phyloP scores from a whole-genome alignment of 2,888 invertebrate species.

The Ochropacha duplaris region DNA sequence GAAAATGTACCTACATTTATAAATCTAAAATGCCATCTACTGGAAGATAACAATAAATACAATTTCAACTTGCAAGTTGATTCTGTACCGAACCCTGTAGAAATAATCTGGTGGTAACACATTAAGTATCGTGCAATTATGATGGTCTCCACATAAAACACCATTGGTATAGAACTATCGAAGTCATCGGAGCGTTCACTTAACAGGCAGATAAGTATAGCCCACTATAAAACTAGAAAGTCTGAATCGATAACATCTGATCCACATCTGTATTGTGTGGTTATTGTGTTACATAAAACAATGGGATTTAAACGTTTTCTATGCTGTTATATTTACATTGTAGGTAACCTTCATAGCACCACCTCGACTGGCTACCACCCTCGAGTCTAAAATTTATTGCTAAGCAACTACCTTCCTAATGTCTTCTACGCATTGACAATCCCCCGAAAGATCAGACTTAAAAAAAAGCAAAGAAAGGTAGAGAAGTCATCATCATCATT shows the following conservation, averaged over 20 bases:
- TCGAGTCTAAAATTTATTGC: too few species aligned
- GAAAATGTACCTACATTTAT: too few species aligned
- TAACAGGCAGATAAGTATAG: slow-evolving; percentile 27
- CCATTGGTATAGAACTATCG: slow-evolving; percentile 52
- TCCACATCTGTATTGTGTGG: slow-evolving; percentile 36
- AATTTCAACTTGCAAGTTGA: neutral
- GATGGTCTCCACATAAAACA: slow-evolving; percentile 28
- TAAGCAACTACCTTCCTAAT: too few species aligned
- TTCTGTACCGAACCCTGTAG: slow-evolving; percentile 4
- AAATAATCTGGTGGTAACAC: slow-evolving; percentile 4
- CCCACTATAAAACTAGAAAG: slow-evolving; percentile 44
- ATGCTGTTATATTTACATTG: neutral
- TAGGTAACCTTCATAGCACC: too few species aligned
- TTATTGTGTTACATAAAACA: slow-evolving; percentile 18
- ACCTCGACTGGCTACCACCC: too few species aligned
- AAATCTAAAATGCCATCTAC: neutral
- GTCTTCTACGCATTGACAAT: too few species aligned
- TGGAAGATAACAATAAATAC: neutral
- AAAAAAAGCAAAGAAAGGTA: too few species aligned
- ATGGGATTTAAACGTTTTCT: slow-evolving; percentile 7
- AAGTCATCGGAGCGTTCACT: slow-evolving; percentile 48
- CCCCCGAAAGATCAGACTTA: too few species aligned
- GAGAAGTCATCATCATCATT: too few species aligned
- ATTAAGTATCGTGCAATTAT: slow-evolving; percentile 28
- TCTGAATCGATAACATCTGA: slow-evolving; percentile 46